Conservation (phyloP, 2,888 invertebrate species). For the Timema cristinae region DNA sequence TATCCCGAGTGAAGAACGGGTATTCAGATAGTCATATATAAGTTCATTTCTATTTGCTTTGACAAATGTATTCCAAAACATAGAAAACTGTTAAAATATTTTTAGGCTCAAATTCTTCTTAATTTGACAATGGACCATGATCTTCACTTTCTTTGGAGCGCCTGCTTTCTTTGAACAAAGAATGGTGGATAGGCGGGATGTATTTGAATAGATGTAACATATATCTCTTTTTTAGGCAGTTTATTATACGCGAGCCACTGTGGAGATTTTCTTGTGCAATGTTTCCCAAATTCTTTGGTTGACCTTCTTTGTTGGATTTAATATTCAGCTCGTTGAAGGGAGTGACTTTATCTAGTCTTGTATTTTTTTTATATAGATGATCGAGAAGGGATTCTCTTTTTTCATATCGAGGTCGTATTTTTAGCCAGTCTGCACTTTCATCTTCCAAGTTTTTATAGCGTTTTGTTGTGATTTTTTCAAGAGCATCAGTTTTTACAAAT, state of each 20-base stretch:
- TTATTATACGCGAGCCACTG: not conserved
- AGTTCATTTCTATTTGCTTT: no score
- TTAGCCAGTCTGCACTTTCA: not conserved
- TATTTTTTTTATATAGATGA: not conserved
- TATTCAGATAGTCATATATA: no score
- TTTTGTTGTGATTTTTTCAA: not conserved
- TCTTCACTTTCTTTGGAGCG: not conserved
- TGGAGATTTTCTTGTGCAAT: constrained; percentile 4
- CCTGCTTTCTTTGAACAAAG: not conserved
- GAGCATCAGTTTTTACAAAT: not conserved
- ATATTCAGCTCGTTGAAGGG: not conserved
- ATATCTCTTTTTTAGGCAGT: not conserved
- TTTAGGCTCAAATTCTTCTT: not conserved
- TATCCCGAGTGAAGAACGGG: no score
- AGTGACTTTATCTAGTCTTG: not conserved
- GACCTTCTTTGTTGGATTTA: not conserved
- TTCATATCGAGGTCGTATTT: not conserved
- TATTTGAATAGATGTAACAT: not conserved
- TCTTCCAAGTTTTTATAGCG: constrained; percentile 3
- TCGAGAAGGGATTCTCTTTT: constrained; percentile 1
- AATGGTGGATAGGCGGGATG: not conserved
- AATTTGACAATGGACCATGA: not conserved
- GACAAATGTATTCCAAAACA: no score
- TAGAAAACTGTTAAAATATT: no score
- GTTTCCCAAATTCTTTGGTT: not conserved